Conservation (phyloP, 1,140 invertebrate species). For the Oncopodura yosiiana region DNA sequence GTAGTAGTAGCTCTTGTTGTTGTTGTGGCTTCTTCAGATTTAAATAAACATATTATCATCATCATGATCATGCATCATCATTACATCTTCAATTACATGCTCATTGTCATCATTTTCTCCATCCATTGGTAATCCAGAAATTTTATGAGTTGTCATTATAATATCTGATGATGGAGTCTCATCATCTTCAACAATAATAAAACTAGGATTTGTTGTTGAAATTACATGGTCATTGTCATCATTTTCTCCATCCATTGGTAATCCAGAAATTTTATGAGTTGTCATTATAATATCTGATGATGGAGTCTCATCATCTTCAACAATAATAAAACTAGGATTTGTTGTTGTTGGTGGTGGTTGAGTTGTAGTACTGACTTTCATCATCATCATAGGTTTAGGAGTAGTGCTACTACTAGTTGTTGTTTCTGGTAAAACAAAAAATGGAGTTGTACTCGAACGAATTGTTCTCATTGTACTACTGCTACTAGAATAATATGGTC, state of each 20-base stretch:
- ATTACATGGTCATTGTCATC: not conserved
- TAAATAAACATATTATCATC: not conserved
- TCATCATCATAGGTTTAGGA: not conserved
- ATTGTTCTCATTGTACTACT: not conserved
- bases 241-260: not conserved
- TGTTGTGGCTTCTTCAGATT: slow-evolving; percentile 9
- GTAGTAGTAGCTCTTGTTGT: not conserved
- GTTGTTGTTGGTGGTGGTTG: not conserved
- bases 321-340: not conserved
- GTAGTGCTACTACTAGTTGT: too few relatives aligned
- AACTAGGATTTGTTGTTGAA: not conserved
- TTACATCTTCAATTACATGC: slow-evolving; percentile 9
- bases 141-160: slow-evolving; percentile 4
- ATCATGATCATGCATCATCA: not conserved
- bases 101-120: slow-evolving; percentile 15
- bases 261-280: slow-evolving; percentile 7
- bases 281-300: not conserved
- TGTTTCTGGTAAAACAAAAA: too few relatives aligned
- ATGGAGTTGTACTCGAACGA: not conserved
- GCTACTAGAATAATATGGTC: too few relatives aligned
- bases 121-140: slow-evolving; percentile 20
- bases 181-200: not conserved
- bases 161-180: not conserved
- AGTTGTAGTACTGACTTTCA: not conserved
- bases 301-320: not conserved